Evolutionary conservation across 1,140 invertebrate genomes (phyloP), one percentile per base, ranked within the genome.

Genomic region (Ceratosolen solmsi): DNA sequence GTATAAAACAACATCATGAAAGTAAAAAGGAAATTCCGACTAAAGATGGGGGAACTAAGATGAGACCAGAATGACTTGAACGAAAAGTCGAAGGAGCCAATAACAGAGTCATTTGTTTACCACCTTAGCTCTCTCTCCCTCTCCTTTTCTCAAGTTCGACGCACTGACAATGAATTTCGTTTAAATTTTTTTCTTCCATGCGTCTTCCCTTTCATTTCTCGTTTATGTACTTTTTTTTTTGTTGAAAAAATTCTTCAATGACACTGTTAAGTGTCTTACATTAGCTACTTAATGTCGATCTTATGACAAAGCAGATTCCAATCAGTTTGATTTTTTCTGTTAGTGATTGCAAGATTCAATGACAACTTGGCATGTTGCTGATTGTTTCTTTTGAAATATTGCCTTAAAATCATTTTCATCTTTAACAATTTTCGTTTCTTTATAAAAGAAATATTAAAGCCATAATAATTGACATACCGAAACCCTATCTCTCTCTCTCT

Each of bases 61-160:
- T 70, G 73, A 49, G 30, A 22, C 33, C 38, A 51, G 81, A 74
- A 84, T 56, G 70, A 80, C 46, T 82, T 41, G 38, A 49, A 54
- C 20, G 11, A 77, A 72, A 78, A 74, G 68, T 65, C 71, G 11
- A 83, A 70, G 60, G 49, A 81, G 68, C 78, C 80, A 76, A 84
- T 84, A 89, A 88, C 86, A 84, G 85, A 86, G 85, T 88, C 87
- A 88, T 88, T 82, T 78, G 68, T 82, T 77, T 82, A 72, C 74
- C 56, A 72, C 9, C 68, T 60, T 71, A 22, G 9, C 2, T 38
- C 41, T 74, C 71, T 22, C 38, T 72, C 65, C 49, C 72, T 36
- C 65, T 70, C 63, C 7, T 38, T 49, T n/a, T 60, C 15, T 17
- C 25, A 8, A 49, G n/a, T 63, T 56, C 56, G 58, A 41, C 79